These are phyloP conservation scores for Bombus ignitus DNA, from an alignment of 1,140 invertebrate genomes.

Conservation along the genomic window DNA sequence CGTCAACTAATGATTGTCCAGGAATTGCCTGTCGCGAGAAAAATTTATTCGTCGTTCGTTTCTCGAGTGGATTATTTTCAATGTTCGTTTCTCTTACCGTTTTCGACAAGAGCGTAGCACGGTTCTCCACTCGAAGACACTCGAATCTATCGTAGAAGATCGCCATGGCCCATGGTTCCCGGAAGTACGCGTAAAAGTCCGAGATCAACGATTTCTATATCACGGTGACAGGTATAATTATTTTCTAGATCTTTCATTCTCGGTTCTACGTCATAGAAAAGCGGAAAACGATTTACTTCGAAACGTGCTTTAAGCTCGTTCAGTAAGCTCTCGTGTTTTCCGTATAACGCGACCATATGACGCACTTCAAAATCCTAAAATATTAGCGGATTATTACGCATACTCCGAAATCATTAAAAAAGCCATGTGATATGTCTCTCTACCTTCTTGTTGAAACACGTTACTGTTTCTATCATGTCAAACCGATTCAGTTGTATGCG, in stretches of 20 bases:
- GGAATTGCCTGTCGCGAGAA: conserved; percentile 29
- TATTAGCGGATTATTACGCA: too few relatives aligned
- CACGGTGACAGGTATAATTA: neutral
- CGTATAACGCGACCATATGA: conserved; percentile 84
- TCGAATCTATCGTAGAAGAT: conserved; percentile 85
- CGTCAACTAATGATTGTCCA: conserved; percentile 44
- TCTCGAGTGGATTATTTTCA: neutral
- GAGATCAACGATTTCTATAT: conserved; percentile 76
- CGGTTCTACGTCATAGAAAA: neutral
- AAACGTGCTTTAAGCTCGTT: conserved; percentile 84
- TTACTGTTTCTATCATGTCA: conserved; percentile 83
- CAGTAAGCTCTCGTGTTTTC: conserved; percentile 85
- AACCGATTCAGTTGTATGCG: conserved; percentile 83
- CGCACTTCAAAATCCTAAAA: conserved; percentile 81
- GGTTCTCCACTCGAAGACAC: conserved; percentile 75
- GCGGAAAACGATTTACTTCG: conserved; percentile 73
- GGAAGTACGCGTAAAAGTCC: conserved; percentile 86
- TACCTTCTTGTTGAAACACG: conserved; percentile 84
- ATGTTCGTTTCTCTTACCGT: conserved; percentile 27
- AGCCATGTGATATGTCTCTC: neutral
- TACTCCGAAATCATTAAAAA: neutral
- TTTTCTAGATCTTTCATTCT: neutral
- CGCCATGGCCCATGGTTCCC: conserved; percentile 85
- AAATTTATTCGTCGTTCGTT: neutral
- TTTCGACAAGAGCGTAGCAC: conserved; percentile 49